These are phyloP conservation scores for Campoplex nolae DNA, from an alignment of 2,888 invertebrate genomes.

Conservation along the genomic window DNA sequence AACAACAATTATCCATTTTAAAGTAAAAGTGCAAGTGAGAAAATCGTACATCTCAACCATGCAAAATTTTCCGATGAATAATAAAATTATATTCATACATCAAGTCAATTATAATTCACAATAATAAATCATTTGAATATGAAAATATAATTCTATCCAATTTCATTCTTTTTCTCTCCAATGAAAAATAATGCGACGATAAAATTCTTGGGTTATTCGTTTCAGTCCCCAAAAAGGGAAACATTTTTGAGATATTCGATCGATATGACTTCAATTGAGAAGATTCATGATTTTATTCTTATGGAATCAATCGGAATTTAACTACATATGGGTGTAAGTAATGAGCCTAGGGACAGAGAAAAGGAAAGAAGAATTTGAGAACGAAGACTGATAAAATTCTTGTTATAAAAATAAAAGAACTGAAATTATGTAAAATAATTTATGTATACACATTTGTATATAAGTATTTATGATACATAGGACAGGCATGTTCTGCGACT, in stretches of 20 bases:
- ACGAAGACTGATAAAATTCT: not conserved
- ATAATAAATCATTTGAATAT: too few species aligned
- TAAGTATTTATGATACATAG: constrained; percentile 76
- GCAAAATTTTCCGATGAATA: too few species aligned
- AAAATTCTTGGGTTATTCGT: too few species aligned
- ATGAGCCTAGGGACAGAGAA: not conserved
- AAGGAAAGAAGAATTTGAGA: not conserved
- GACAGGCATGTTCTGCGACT: constrained; percentile 73
- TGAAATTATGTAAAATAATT: constrained; percentile 81
- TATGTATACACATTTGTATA: constrained; percentile 78
- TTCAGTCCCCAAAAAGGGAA: too few species aligned
- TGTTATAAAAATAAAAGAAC: constrained; percentile 69
- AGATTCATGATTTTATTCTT: not conserved
- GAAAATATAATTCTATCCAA: too few species aligned
- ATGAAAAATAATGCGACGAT: too few species aligned
- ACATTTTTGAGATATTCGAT: not conserved
- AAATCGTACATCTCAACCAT: too few species aligned
- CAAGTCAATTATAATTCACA: too few species aligned
- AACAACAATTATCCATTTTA: too few species aligned
- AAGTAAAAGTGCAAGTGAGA: too few species aligned
- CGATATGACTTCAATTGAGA: not conserved
- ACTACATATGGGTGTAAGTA: not conserved
- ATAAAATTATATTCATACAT: too few species aligned
- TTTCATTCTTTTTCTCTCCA: too few species aligned
- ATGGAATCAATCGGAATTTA: not conserved